Percentiles rank a stretch among this genome's conserved stretches.
Conservation (phyloP, 2,888 invertebrate species). For the Cataglyphis altisquamis region DNA sequence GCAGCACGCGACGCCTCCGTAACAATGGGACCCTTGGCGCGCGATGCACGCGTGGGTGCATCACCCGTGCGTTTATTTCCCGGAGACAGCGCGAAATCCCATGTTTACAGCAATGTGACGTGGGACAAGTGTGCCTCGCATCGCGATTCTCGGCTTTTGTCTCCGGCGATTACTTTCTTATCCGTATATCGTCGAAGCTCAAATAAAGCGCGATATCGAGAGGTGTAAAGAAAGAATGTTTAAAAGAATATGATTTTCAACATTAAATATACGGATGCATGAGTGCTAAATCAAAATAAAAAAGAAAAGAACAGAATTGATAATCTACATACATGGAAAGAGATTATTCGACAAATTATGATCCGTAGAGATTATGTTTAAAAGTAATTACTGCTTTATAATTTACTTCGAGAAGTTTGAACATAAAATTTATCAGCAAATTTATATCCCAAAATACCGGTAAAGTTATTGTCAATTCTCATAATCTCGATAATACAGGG, state of each 20-base stretch:
- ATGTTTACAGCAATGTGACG: slow-evolving; percentile 73
- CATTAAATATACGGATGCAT: background rate
- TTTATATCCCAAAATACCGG: background rate
- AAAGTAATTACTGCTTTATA: background rate
- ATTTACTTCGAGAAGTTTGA: background rate
- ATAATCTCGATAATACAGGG: background rate
- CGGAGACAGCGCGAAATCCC: slow-evolving; percentile 75
- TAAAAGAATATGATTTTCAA: background rate
- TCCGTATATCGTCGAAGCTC: slow-evolving; percentile 5
- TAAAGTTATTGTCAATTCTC: background rate
- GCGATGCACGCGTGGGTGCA: slow-evolving; percentile 69
- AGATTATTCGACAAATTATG: background rate
- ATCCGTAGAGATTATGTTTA: background rate
- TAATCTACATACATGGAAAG: background rate
- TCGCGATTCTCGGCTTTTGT: slow-evolving; percentile 53
- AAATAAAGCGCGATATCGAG: background rate
- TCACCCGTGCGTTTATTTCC: slow-evolving; percentile 70
- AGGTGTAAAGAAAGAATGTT: background rate
- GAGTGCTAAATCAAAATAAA: background rate
- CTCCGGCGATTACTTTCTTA: slow-evolving; percentile 57
- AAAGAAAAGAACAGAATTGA: background rate
- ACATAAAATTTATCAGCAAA: background rate
- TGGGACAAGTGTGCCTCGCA: slow-evolving; percentile 63
- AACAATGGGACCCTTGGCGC: slow-evolving; percentile 72
- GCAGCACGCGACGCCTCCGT: slow-evolving; percentile 73